phyloP scores from a whole-genome alignment of 2,113 vertebrate genomes.

The Brachirus orientalis region DNA sequence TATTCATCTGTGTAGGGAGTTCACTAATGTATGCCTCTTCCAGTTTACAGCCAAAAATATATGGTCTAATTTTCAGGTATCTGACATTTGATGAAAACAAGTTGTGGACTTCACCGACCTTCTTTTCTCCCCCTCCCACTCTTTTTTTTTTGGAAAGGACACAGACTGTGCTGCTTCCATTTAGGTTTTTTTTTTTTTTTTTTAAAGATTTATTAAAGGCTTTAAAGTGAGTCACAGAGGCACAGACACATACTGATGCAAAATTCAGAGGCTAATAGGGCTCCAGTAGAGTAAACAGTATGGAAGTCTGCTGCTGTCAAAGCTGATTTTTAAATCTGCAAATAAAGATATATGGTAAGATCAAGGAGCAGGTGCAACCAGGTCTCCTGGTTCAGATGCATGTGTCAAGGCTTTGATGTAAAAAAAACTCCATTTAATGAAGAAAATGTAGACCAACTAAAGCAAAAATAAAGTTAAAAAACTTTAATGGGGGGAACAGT shows the following conservation, averaged over 20 bases:
- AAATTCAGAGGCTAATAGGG: constrained; percentile 8
- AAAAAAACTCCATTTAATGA: too few species aligned
- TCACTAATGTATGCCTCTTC: not conserved
- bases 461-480: too few species aligned
- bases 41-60: constrained; percentile 7
- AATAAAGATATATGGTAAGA: constrained; percentile 3
- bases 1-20: too few species aligned
- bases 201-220: constrained; percentile 3
- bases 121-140: too few species aligned
- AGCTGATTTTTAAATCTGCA: not conserved
- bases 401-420: too few species aligned
- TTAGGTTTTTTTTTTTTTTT: not conserved
- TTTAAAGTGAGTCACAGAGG: constrained; percentile 36
- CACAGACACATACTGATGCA: constrained; percentile 22
- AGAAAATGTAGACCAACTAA: too few species aligned
- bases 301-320: constrained; percentile 19
- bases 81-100: constrained; percentile 25
- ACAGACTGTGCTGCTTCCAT: not conserved
- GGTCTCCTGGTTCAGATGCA: not conserved
- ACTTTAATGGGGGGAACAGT: too few species aligned
- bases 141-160: too few species aligned
- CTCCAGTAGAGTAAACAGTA: constrained; percentile 12
- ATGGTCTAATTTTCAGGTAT: not conserved
- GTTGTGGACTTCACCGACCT: not conserved
- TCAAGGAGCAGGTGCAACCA: constrained; percentile 6